Conservation (phyloP, 2,888 invertebrate genomes). For the Orthonychiurus folsomi region DNA sequence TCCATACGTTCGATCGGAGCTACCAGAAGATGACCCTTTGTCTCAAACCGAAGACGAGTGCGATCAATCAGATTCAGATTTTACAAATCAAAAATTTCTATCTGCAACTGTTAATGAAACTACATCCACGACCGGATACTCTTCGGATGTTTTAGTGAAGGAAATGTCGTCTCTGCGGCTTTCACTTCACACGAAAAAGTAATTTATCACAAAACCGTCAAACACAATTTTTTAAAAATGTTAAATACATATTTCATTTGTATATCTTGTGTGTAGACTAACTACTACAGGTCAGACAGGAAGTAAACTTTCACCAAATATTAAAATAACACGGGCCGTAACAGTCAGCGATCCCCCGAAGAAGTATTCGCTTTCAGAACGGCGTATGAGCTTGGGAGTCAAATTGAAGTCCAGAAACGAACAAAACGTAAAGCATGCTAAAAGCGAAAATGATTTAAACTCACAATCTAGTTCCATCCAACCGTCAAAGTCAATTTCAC, state of each 20-base stretch:
- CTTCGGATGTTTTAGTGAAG: slow-evolving; percentile 6
- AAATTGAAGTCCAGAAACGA: neutral
- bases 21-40: slow-evolving; percentile 9
- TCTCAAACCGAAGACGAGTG: slow-evolving; percentile 33
- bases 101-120: no score
- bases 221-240: neutral
- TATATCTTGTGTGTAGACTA: no score
- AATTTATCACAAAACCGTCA: neutral
- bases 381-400: neutral
- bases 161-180: slow-evolving; percentile 2
- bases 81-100: slow-evolving; percentile 16
- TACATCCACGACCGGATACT: no score
- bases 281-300: no score
- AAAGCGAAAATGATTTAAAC: neutral
- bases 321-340: neutral
- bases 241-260: neutral
- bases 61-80: slow-evolving; percentile 25
- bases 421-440: slow-evolving; percentile 6
- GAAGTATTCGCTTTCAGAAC: neutral
- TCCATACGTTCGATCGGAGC: slow-evolving; percentile 19
- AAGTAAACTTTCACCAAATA: neutral
- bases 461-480: neutral
- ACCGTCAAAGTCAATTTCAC: neutral
- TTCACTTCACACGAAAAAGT: slow-evolving; percentile 10
- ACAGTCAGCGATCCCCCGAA: neutral